Evolutionary conservation across 1,140 invertebrate genomes (phyloP).

Genomic region (Zaprionus lachaisei): DNA sequence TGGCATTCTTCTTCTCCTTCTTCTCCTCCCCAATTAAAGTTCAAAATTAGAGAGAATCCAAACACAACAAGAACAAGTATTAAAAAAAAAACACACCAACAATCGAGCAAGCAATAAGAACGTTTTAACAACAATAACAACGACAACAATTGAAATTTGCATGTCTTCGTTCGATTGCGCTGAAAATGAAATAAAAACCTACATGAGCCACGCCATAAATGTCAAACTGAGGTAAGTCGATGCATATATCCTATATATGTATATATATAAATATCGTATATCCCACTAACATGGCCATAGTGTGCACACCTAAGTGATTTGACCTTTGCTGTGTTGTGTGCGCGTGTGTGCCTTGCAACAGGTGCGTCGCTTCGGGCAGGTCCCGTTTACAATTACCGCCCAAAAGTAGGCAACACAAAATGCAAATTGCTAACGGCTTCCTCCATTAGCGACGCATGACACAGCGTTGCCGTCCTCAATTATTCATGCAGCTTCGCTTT

Average conservation of each 20-base stretch:
- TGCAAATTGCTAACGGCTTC: conserved; percentile 16
- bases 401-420: conserved; percentile 18
- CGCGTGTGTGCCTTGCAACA: conserved; percentile 59
- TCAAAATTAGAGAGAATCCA: not conserved
- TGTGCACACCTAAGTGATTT: conserved; percentile 54
- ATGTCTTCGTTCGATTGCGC: conserved; percentile 76
- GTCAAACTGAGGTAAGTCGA: conserved; percentile 78
- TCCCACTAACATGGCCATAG: not conserved
- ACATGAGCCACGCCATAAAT: conserved; percentile 80
- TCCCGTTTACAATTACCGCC: conserved; percentile 6
- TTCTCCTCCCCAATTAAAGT: not conserved
- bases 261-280: conserved; percentile 14
- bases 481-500: conserved; percentile 10
- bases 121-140: conserved; percentile 16
- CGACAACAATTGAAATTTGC: conserved; percentile 60
- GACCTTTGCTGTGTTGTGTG: conserved; percentile 55
- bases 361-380: conserved; percentile 47
- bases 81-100: conserved; percentile 13
- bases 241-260: conserved; percentile 27
- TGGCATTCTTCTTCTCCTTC: not conserved
- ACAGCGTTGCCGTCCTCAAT: not conserved
- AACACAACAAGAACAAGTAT: not conserved
- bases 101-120: conserved; percentile 7
- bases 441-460: conserved; percentile 25
- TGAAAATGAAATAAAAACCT: conserved; percentile 79